Evolutionary conservation across 1,140 invertebrate genomes (phyloP), one percentile per base, ranked within the genome.

Genomic region (Muscidifurax raptorellus): DNA sequence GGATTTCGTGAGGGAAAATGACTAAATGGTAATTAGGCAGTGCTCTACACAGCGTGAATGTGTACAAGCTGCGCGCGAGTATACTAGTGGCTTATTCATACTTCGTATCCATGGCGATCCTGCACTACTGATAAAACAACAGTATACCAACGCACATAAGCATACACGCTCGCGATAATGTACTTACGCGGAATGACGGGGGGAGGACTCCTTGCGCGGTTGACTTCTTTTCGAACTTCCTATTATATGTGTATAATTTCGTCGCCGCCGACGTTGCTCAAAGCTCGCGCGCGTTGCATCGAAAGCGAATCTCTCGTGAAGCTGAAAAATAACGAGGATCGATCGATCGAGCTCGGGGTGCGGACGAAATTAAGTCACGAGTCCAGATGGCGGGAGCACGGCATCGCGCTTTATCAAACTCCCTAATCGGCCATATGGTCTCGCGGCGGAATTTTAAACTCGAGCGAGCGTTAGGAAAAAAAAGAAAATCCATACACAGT

Each of bases 101-200:
- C 88, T 89, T 88, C 90, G 92, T 93, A 93, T 90, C 88, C 92
- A 93, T 93, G 92, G 90, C 90, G 90, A 93, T 93, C 89, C 87
- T 91, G 88, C 90, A 91, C 88, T 93, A 93, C 91, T 92, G 92
- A 92, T 93, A 93, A 93, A 93, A 93, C 91, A 93, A 93, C 91
- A 92, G 87, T 88, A 88, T 88, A 90, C 89, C 40, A 44, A 10
- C 40, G 89, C 89, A 74, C 18, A 74, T 15, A 32, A 10, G n/a
- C 36, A 27, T 15, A 59, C 44, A 78, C 30, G 7, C 27, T 27
- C 36, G 64, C 5, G 27, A 30, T 89, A 90, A 91, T 91, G 88
- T 88, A 88, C 88, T 90, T 90, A 90, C 85, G 87, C 87, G 86
- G 87, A 91, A 91, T 87, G 86, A 86, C 10, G 66, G 66, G 25